Percentiles rank a stretch among this genome's conserved stretches.
These are phyloP conservation scores for Mustelus asterias DNA, from an alignment of 2,113 vertebrate species.

Conservation along the genomic window DNA sequence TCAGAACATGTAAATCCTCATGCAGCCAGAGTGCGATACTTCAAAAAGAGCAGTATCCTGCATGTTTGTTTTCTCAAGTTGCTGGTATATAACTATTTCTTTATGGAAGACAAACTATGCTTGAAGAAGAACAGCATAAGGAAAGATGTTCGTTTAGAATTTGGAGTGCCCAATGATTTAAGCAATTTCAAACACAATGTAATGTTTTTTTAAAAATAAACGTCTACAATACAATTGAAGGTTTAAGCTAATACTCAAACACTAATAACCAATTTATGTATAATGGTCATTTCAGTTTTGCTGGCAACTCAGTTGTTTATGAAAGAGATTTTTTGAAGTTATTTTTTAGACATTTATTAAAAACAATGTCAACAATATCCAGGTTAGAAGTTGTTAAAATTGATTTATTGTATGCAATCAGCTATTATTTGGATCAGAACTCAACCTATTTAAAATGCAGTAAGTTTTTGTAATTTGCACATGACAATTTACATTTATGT, in stretches of 20 bases:
- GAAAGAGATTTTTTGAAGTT: neutral
- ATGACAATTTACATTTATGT: neutral
- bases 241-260: neutral
- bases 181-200: neutral
- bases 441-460: conserved; percentile 1
- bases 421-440: neutral
- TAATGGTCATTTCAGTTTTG: conserved; percentile 6
- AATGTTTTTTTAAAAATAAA: neutral
- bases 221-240: neutral
- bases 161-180: neutral
- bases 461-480: neutral
- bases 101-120: neutral
- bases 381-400: neutral
- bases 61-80: neutral
- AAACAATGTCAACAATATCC: neutral
- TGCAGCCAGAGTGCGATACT: neutral
- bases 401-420: neutral
- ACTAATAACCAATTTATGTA: neutral
- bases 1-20: neutral
- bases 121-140: neutral
- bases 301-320: neutral
- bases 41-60: neutral
- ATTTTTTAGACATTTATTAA: neutral
- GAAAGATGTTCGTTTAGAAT: neutral
- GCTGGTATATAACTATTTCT: neutral